Conservation (phyloP, 2,888 invertebrate species). For the Oscheius sp. region DNA sequence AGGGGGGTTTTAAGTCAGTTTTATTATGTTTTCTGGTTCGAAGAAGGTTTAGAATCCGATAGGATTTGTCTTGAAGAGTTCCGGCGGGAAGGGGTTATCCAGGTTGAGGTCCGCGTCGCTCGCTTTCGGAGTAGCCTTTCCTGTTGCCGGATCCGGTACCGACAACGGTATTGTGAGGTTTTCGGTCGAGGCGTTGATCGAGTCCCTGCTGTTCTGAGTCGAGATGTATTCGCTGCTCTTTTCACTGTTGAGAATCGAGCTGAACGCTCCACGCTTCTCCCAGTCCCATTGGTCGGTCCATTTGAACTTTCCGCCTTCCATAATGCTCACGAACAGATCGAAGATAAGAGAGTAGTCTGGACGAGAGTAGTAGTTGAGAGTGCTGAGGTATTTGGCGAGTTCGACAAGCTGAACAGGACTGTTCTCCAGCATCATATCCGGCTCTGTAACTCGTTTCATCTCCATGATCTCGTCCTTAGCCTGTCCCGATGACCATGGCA, state of each 20-base stretch:
- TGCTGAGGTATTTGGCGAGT: slow-evolving; percentile 49
- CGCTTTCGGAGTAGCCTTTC: slow-evolving; percentile 10
- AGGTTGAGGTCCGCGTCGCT: background rate
- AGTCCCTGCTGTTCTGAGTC: slow-evolving; percentile 7
- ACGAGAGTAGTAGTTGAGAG: slow-evolving; percentile 55
- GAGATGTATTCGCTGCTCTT: background rate
- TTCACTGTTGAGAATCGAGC: background rate
- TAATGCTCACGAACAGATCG: slow-evolving; percentile 43
- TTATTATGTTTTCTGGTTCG: no score
- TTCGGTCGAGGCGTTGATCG: background rate
- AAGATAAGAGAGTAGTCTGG: slow-evolving; percentile 58
- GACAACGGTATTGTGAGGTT: slow-evolving; percentile 8
- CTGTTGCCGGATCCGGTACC: slow-evolving; percentile 17
- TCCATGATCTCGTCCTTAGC: slow-evolving; percentile 59
- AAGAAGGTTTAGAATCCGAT: slow-evolving; percentile 31
- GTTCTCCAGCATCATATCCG: slow-evolving; percentile 55
- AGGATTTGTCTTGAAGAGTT: slow-evolving; percentile 28
- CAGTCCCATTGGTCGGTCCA: slow-evolving; percentile 49
- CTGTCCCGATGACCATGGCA: slow-evolving; percentile 39
- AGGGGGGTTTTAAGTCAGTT: no score
- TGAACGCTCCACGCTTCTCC: slow-evolving; percentile 33
- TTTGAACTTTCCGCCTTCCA: slow-evolving; percentile 56
- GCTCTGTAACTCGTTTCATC: slow-evolving; percentile 50
- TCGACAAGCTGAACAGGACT: slow-evolving; percentile 57
- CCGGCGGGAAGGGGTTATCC: slow-evolving; percentile 36